Conservation (phyloP, 2,888 invertebrate genomes). For the Ferdinandea cuprea region DNA sequence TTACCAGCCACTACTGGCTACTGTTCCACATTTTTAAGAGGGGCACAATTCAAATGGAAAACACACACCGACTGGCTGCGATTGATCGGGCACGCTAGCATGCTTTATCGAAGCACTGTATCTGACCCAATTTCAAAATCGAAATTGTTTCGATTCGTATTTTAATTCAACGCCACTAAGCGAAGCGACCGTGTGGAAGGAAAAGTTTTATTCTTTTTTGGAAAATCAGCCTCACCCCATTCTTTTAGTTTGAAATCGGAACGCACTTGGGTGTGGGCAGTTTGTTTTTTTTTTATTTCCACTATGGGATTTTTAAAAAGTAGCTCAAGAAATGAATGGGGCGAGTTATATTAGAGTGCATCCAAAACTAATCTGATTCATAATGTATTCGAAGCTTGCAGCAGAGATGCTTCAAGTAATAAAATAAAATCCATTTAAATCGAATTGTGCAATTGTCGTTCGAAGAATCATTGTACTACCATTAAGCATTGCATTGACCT, state of each 20-base stretch:
- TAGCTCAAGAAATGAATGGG: neutral
- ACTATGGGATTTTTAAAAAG: neutral
- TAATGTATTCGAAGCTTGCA: no score
- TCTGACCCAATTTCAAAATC: constrained; percentile 63
- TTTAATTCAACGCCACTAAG: constrained; percentile 21
- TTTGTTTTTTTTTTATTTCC: neutral
- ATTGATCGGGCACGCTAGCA: constrained; percentile 35
- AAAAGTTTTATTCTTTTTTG: constrained; percentile 27
- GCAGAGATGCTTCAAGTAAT: no score
- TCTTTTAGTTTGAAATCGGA: constrained; percentile 20
- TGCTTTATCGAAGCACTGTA: constrained; percentile 43
- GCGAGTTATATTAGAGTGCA: neutral
- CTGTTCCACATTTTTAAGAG: constrained; percentile 44
- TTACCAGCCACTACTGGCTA: constrained; percentile 28
- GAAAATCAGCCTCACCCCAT: constrained; percentile 32
- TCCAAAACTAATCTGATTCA: neutral
- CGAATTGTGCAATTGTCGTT: no score
- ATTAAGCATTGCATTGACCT: no score
- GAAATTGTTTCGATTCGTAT: constrained; percentile 33
- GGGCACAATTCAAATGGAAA: constrained; percentile 37
- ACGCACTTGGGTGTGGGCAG: constrained; percentile 27
- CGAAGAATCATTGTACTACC: no score
- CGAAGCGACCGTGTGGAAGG: no score
- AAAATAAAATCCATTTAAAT: no score
- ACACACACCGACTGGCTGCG: constrained; percentile 3